These are phyloP conservation scores for Austrolebias charrua DNA, from an alignment of 2,797 vertebrate species.

Conservation along the genomic window DNA sequence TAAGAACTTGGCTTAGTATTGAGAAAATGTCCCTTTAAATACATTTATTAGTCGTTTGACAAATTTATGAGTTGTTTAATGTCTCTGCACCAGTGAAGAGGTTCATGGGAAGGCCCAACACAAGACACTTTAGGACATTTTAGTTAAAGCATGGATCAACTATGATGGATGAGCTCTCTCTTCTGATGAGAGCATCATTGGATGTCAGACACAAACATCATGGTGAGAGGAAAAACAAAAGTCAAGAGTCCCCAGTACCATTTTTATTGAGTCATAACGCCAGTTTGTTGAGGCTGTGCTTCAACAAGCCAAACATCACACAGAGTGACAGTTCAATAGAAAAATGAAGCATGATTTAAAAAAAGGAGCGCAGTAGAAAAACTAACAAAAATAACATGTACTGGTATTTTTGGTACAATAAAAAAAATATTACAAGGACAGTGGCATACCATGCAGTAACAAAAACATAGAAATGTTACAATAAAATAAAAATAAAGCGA, in stretches of 20 bases:
- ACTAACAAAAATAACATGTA: slow-evolving; percentile 7
- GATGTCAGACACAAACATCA: slow-evolving; percentile 14
- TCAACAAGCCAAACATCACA: slow-evolving; percentile 4
- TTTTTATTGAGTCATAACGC: slow-evolving; percentile 50
- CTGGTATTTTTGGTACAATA: slow-evolving; percentile 30
- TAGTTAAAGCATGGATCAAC: too few species aligned
- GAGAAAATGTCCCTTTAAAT: background rate
- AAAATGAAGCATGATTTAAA: slow-evolving; percentile 18
- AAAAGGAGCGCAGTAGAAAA: slow-evolving; percentile 13
- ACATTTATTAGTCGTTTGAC: slow-evolving; percentile 1
- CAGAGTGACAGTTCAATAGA: slow-evolving; percentile 9
- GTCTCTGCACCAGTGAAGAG: slow-evolving; percentile 12
- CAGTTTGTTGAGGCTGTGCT: slow-evolving; percentile 13
- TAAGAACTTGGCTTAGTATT: too few species aligned
- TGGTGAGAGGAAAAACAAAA: background rate
- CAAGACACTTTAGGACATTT: slow-evolving; percentile 20
- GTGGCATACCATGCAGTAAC: slow-evolving; percentile 9
- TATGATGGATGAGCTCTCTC: too few species aligned
- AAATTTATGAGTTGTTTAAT: slow-evolving; percentile 5
- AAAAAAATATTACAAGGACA: slow-evolving; percentile 6
- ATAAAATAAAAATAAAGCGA: slow-evolving; percentile 17
- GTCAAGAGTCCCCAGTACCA: slow-evolving; percentile 12
- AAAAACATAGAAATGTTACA: slow-evolving; percentile 4
- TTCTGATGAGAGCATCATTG: slow-evolving; percentile 6
- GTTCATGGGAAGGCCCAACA: slow-evolving; percentile 17